Evolutionary conservation across 2,888 invertebrate genomes (phyloP).

Genomic region (Cylindroiulus punctatus): DNA sequence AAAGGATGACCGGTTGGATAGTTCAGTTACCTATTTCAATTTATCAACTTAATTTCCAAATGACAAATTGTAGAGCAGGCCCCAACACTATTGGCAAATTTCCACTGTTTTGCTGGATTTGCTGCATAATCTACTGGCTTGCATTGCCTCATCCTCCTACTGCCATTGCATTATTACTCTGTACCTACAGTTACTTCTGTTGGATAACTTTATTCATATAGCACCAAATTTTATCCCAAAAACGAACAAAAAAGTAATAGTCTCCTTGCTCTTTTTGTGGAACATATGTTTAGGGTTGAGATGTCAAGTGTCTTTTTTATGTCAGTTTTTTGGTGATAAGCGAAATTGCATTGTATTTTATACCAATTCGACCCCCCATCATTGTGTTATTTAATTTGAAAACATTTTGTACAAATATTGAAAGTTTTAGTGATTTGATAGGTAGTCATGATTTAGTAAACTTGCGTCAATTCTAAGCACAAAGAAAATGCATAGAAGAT

Average conservation of each 20-base stretch:
- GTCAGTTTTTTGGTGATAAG: background rate
- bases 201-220: background rate
- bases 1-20: background rate
- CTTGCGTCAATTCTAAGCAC: too few species aligned
- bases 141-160: background rate
- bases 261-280: background rate
- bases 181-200: background rate
- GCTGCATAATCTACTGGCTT: background rate
- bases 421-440: background rate
- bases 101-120: background rate
- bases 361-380: background rate
- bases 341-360: background rate
- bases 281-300: background rate
- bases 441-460: too few species aligned
- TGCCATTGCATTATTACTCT: constrained; percentile 3
- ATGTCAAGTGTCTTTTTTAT: background rate
- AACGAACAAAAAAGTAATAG: background rate
- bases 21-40: too few species aligned
- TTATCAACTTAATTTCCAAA: background rate
- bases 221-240: background rate
- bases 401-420: background rate
- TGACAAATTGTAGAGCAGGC: background rate
- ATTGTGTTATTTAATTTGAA: background rate
- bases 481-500: too few species aligned
- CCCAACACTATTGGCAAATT: background rate